Percentiles rank a stretch among this genome's conserved stretches.
These are phyloP conservation scores for Branchinecta lindahli DNA, from an alignment of 1,140 invertebrate species.

Conservation along the genomic window DNA sequence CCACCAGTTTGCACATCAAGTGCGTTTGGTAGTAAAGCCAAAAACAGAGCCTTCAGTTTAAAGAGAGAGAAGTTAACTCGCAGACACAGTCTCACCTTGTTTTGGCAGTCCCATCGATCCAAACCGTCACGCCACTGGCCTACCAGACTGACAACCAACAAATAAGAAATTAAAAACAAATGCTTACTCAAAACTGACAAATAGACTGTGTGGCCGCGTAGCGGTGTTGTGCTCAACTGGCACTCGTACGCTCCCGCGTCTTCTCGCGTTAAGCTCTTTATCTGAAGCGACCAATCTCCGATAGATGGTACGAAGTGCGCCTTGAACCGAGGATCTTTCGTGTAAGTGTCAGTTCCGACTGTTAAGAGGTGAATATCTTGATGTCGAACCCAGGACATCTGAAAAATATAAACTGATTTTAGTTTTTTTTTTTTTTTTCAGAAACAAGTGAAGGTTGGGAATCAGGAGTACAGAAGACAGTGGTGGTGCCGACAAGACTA, in stretches of 20 bases:
- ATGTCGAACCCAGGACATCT: constrained; percentile 33
- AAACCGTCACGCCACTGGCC: no score
- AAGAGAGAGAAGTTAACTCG: no score
- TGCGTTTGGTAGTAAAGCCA: no score
- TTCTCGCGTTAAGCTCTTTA: constrained; percentile 37
- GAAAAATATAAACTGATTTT: constrained; percentile 2
- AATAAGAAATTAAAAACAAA: no score
- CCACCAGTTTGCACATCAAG: no score
- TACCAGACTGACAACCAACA: no score
- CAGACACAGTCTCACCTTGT: no score
- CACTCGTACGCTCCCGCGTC: constrained; percentile 52
- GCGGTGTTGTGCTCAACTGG: constrained; percentile 72
- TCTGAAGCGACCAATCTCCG: constrained; percentile 77
- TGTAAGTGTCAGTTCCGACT: constrained; percentile 27
- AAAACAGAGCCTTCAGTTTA: no score
- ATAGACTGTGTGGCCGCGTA: constrained; percentile 69
- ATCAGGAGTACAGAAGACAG: no score
- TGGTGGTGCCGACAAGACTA: no score
- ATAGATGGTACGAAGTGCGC: constrained; percentile 31
- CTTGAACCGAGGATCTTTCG: constrained; percentile 23
- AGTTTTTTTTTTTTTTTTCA: background rate
- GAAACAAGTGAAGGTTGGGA: no score
- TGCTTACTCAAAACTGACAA: constrained; percentile 73
- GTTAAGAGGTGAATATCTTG: constrained; percentile 30
- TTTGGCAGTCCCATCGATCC: no score